A percentile compares a stretch with the other conserved stretches of the same genome.
Evolutionary conservation across 2,888 invertebrate genomes (phyloP).

Genomic region (Emmelina monodactyla): DNA sequence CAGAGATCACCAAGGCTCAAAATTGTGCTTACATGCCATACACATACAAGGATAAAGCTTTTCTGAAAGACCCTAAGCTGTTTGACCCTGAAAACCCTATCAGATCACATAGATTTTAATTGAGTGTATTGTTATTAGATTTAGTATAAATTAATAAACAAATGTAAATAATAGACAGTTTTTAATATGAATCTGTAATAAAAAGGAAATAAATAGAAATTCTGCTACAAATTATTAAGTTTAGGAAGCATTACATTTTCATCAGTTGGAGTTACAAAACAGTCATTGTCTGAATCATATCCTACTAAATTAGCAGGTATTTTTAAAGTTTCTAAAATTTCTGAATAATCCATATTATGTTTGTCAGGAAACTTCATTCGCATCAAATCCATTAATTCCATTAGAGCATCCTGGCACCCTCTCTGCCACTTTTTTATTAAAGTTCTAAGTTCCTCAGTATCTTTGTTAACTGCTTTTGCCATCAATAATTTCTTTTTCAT

Average conservation of each 20-base stretch:
- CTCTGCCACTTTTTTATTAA: constrained; percentile 62
- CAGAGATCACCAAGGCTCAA: constrained; percentile 79
- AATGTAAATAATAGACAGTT: constrained; percentile 5
- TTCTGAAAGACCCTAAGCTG: constrained; percentile 85
- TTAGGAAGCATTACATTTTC: constrained; percentile 33
- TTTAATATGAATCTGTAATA: constrained; percentile 16
- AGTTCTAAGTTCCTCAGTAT: constrained; percentile 49
- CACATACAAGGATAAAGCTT: constrained; percentile 81
- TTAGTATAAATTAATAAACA: constrained; percentile 2
- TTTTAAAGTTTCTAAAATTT: constrained; percentile 52
- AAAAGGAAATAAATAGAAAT: constrained; percentile 7
- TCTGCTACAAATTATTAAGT: constrained; percentile 23
- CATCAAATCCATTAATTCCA: constrained; percentile 53
- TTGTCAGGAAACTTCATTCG: constrained; percentile 41
- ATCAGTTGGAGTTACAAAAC: constrained; percentile 47
- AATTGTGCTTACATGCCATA: constrained; percentile 83
- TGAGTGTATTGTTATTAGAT: constrained; percentile 9
- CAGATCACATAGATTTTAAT: constrained; percentile 78
- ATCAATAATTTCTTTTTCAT: constrained; percentile 44
- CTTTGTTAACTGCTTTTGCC: constrained; percentile 39
- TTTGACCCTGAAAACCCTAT: constrained; percentile 89
- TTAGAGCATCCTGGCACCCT: constrained; percentile 60
- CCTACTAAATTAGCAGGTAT: constrained; percentile 54
- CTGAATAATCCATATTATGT: constrained; percentile 47
- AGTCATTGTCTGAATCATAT: constrained; percentile 57